Base-by-base conservation (phyloP, 2,888 invertebrate genomes). In the Luperina testacea region DNA sequence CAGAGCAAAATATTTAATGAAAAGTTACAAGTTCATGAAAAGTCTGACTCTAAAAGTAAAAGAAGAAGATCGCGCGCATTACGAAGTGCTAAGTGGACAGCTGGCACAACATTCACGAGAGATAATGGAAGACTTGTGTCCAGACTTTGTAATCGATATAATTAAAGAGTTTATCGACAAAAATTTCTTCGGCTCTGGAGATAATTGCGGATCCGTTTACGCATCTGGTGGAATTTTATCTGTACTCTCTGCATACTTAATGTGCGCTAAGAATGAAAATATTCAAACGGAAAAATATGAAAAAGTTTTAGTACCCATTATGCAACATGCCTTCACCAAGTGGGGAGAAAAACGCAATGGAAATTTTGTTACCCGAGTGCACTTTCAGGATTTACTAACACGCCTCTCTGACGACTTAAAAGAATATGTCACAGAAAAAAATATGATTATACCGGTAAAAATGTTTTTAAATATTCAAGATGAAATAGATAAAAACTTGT, bases 1-100 rank as follows among this genome's bases (percentile, higher is more conserved):
- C 5, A 90, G 90, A 83, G 88, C 92, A 9, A 88, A 90, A n/a
- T 95, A 90, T 84, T 91, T 93, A 77, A 81, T 92, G 48, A 94
- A 93, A 83, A 90, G 91, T 84, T 94, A 94, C 83, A 91, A 87
- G 17, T 94, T 94, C 83, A 80, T 95, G 86, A 78, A 93, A 90
- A 89, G 79, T n/a, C 70, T 93, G 77, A 77, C 88, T 78, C 61
- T 82, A 78, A 85, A 82, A 45, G 76, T 79, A 15, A 75, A 83
- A 63, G 87, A 90, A 81, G 81, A 84, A 17, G 90, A 91, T 71
- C 84, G 88, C 20, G 71, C 75, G n/a, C 75, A 74, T 9, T 91
- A 90, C 76, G 77, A 89, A 77, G 78, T 79, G 61, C 71, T 86
- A 45, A 80, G 90, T 48, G 61, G 78, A 42, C 75, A 76, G 32